Percentiles rank a stretch among this genome's conserved stretches.
Evolutionary conservation across 2,888 invertebrate species (phyloP).

Genomic region (Abrostola triplasia): DNA sequence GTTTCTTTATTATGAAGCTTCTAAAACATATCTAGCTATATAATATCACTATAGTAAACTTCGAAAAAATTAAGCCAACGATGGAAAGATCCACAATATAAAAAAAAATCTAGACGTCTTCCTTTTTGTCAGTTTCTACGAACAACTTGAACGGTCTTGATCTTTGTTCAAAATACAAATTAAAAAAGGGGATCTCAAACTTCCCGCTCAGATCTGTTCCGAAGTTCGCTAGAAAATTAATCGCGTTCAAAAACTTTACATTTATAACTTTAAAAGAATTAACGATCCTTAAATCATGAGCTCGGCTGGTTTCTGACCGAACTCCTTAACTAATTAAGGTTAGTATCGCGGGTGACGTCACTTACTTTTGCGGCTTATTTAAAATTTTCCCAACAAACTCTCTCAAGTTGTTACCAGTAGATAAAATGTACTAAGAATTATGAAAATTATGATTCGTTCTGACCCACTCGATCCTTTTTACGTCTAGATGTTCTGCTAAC

Average conservation of each 20-base stretch:
- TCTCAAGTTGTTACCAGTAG: not conserved
- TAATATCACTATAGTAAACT: no score
- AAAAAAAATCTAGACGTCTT: constrained; percentile 12
- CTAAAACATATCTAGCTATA: no score
- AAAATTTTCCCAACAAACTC: not conserved
- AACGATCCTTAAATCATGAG: constrained; percentile 64
- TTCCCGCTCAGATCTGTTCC: constrained; percentile 51
- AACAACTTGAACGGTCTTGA: constrained; percentile 25
- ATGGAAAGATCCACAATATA: not conserved
- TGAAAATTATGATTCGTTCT: no score
- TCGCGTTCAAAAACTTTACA: constrained; percentile 65
- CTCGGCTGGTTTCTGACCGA: constrained; percentile 39
- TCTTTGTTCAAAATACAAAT: constrained; percentile 32
- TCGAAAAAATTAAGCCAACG: not conserved
- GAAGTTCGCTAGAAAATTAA: constrained; percentile 65
- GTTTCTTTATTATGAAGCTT: no score
- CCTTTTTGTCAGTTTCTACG: constrained; percentile 8
- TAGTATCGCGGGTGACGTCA: constrained; percentile 17
- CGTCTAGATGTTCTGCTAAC: no score
- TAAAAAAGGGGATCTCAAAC: constrained; percentile 43
- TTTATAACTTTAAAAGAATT: constrained; percentile 67
- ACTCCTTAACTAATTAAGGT: constrained; percentile 55
- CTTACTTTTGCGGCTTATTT: constrained; percentile 13
- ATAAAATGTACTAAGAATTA: no score
- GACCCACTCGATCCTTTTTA: no score